Conservation (phyloP, 2,113 vertebrate species). For the Lamprologus speciosus region DNA sequence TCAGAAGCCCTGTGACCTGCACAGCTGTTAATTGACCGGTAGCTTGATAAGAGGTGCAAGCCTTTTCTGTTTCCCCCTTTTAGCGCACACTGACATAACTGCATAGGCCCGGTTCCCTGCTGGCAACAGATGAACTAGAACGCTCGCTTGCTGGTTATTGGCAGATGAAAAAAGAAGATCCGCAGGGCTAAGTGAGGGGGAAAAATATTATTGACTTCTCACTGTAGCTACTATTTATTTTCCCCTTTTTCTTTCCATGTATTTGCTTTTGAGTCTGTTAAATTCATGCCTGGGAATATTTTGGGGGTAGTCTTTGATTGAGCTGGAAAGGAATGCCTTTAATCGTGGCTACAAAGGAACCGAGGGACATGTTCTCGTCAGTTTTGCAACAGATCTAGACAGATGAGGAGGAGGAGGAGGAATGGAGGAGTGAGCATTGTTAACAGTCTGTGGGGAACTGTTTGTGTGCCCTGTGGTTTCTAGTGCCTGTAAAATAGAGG, state of each 20-base stretch:
- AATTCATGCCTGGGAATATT: conserved; percentile 63
- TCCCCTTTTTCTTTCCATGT: conserved; percentile 32
- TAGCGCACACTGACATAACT: conserved; percentile 48
- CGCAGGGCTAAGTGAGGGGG: conserved; percentile 36
- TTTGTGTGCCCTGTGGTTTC: conserved; percentile 64
- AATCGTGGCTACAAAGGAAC: conserved; percentile 64
- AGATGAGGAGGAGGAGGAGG: conserved; percentile 51
- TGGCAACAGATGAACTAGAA: conserved; percentile 66
- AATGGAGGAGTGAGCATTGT: conserved; percentile 62
- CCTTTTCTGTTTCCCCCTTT: background rate
- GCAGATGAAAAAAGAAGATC: conserved; percentile 69
- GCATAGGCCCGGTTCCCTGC: conserved; percentile 43
- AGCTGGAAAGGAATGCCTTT: conserved; percentile 69
- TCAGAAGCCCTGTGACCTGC: background rate
- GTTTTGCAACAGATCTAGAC: conserved; percentile 52
- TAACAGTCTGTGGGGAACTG: conserved; percentile 63
- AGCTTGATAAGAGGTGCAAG: conserved; percentile 40
- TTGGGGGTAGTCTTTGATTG: conserved; percentile 64
- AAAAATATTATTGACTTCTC: conserved; percentile 65
- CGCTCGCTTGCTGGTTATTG: conserved; percentile 57
- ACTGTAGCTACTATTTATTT: conserved; percentile 68
- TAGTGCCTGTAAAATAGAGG: conserved; percentile 64
- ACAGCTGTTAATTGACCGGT: conserved; percentile 40
- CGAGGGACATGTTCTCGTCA: conserved; percentile 59
- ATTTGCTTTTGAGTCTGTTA: conserved; percentile 67